Evolutionary conservation across 2,888 invertebrate genomes (phyloP).

Genomic region (Cerceris rybyensis): DNA sequence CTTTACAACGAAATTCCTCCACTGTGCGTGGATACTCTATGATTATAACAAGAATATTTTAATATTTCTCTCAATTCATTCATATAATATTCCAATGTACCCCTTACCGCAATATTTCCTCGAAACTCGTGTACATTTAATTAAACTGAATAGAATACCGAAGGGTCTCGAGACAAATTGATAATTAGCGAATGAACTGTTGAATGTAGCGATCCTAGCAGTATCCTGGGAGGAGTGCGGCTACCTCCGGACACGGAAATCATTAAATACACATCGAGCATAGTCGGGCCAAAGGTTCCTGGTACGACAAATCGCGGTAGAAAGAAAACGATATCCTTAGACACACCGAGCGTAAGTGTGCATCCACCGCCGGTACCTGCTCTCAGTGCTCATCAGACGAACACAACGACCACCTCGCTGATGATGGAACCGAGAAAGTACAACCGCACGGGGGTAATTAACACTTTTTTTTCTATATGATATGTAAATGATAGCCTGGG

Average conservation of each 20-base stretch:
- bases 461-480: neutral
- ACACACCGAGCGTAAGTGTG: conserved; percentile 87
- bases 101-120: too few species aligned
- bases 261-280: conserved; percentile 94
- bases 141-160: too few species aligned
- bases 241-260: conserved; percentile 95
- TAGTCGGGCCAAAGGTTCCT: conserved; percentile 92
- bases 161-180: neutral
- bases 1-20: too few species aligned
- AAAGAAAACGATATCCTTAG: conserved; percentile 94
- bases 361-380: conserved; percentile 82
- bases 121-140: too few species aligned
- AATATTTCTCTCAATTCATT: too few species aligned
- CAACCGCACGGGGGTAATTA: conserved; percentile 72
- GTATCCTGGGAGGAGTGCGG: conserved; percentile 91
- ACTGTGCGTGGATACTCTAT: too few species aligned
- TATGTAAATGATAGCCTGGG: neutral
- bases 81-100: too few species aligned
- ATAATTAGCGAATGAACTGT: conserved; percentile 2
- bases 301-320: conserved; percentile 92
- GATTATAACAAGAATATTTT: too few species aligned
- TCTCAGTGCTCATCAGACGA: conserved; percentile 75
- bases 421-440: conserved; percentile 82
- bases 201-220: conserved; percentile 88
- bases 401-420: conserved; percentile 76